A percentile compares a stretch with the other conserved stretches of the same genome.
phyloP scores from a whole-genome alignment of 2,888 invertebrate species.

The Erynnis tages region DNA sequence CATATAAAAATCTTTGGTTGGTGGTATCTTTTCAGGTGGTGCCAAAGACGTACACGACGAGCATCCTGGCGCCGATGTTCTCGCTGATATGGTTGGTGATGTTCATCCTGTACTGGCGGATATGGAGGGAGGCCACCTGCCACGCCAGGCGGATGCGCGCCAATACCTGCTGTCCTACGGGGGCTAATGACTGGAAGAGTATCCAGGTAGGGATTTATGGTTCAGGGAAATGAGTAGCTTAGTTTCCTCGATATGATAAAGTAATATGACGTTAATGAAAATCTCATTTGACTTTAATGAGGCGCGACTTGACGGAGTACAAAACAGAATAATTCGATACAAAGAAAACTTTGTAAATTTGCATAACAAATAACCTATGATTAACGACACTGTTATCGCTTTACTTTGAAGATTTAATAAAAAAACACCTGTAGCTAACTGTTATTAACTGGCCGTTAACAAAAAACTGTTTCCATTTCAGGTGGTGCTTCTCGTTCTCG shows the following conservation, averaged over 20 bases:
- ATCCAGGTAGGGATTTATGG: slow-evolving; percentile 82
- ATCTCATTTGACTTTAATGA: no score
- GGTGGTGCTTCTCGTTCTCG: slow-evolving; percentile 89
- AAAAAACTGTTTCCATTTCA: slow-evolving; percentile 53
- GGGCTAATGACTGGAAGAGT: slow-evolving; percentile 87
- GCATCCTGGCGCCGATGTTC: slow-evolving; percentile 86
- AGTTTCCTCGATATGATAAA: no score
- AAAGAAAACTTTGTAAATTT: no score
- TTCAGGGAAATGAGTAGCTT: no score
- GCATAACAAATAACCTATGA: no score
- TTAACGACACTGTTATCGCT: no score
- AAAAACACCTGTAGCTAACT: no score
- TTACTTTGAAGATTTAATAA: no score
- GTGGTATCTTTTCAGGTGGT: slow-evolving; percentile 65
- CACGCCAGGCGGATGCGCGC: slow-evolving; percentile 86
- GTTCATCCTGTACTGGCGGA: slow-evolving; percentile 88
- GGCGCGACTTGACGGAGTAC: no score
- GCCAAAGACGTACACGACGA: slow-evolving; percentile 74
- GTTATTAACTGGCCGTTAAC: not conserved
- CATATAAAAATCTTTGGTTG: no score
- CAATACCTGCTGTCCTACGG: slow-evolving; percentile 79
- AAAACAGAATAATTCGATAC: no score
- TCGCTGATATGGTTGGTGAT: slow-evolving; percentile 87
- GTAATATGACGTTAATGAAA: no score
- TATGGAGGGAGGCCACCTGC: slow-evolving; percentile 88